A percentile compares a stretch with the other conserved stretches of the same genome.
Evolutionary conservation across 2,888 invertebrate genomes (phyloP).

Genomic region (Uropetala carovei): DNA sequence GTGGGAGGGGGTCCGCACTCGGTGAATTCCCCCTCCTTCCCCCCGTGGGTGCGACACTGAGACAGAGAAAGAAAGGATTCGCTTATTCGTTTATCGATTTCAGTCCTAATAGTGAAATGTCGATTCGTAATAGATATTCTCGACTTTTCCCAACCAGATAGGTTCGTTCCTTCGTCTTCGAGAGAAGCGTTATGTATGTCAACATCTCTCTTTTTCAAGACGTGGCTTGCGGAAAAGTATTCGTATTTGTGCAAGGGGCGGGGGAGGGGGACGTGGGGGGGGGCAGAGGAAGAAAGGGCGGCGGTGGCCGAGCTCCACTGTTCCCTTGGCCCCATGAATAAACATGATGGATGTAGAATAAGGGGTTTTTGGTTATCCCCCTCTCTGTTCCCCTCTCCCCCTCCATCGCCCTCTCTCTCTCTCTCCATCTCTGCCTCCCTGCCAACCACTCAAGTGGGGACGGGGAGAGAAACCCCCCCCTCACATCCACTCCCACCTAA

Average conservation of each 20-base stretch:
- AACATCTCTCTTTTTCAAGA: background rate
- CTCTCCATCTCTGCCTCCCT: background rate
- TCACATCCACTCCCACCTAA: no score
- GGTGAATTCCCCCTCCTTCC: no score
- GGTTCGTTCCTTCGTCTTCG: background rate
- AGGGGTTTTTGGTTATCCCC: background rate
- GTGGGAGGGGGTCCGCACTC: no score
- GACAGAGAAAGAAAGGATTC: no score
- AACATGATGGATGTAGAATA: constrained; percentile 25
- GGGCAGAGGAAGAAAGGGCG: background rate
- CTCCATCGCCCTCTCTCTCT: background rate
- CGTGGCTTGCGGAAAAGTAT: background rate
- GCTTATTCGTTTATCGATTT: no score
- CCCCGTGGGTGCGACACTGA: no score
- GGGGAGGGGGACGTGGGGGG: background rate
- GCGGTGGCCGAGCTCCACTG: background rate
- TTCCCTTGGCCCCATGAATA: constrained; percentile 51
- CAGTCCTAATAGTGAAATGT: no score
- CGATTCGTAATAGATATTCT: no score
- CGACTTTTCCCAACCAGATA: no score
- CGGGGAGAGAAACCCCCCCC: no score
- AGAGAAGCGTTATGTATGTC: constrained; percentile 62
- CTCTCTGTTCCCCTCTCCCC: background rate
- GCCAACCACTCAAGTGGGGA: background rate
- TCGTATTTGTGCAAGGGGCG: background rate